These are phyloP conservation scores for Drosophila anomelani DNA, from an alignment of 2,888 invertebrate species.

Conservation along the genomic window DNA sequence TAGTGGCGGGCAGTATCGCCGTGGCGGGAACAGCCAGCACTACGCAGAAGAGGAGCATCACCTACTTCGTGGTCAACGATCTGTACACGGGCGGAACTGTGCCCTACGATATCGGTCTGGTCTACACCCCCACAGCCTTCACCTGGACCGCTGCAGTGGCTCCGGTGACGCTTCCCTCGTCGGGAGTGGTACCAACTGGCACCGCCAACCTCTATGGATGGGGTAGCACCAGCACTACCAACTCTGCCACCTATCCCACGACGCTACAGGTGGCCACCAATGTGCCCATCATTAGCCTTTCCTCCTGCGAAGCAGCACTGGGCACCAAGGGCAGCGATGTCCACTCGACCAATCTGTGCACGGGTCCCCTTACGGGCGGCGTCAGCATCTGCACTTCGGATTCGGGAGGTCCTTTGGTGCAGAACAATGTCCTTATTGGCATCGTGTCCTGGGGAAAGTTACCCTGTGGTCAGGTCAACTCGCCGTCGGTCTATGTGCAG, in stretches of 20 bases:
- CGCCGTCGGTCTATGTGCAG: slow-evolving; percentile 85
- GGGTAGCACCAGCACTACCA: slow-evolving; percentile 81
- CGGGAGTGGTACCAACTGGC: slow-evolving; percentile 67
- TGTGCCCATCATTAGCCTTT: slow-evolving; percentile 71
- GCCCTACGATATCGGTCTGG: slow-evolving; percentile 82
- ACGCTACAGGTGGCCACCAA: slow-evolving; percentile 77
- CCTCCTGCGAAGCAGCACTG: slow-evolving; percentile 71
- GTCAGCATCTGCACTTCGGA: slow-evolving; percentile 81
- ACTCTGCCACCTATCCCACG: slow-evolving; percentile 66
- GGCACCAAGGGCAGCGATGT: slow-evolving; percentile 70
- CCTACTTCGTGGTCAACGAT: slow-evolving; percentile 73
- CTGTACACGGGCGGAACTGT: slow-evolving; percentile 79
- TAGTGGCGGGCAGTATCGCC: slow-evolving; percentile 80
- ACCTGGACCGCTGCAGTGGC: slow-evolving; percentile 74
- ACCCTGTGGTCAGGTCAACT: slow-evolving; percentile 84
- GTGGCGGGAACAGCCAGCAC: slow-evolving; percentile 73
- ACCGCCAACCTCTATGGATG: slow-evolving; percentile 80
- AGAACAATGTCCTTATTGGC: slow-evolving; percentile 82
- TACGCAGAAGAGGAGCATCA: slow-evolving; percentile 73
- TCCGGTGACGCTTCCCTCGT: slow-evolving; percentile 69
- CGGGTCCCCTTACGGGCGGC: slow-evolving; percentile 81
- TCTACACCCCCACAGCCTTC: slow-evolving; percentile 79
- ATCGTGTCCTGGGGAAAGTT: slow-evolving; percentile 85
- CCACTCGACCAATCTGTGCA: slow-evolving; percentile 80
- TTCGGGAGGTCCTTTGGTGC: slow-evolving; percentile 82